Conservation (phyloP, 53 echinoderm and acorn worm species). For the Stichopus horrens region DNA sequence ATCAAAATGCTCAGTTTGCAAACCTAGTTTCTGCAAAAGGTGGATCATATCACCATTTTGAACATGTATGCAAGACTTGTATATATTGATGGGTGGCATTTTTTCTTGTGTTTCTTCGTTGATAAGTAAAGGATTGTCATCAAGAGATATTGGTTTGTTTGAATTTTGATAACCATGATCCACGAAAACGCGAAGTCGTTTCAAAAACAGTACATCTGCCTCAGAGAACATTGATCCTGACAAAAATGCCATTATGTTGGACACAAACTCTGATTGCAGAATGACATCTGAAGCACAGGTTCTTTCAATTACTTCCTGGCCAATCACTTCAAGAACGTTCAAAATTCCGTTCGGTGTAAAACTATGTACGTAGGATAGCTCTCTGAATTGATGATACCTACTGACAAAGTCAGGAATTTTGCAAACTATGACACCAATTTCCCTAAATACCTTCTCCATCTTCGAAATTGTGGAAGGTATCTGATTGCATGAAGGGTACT, state of each 20-base stretch:
- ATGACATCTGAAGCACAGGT: not conserved
- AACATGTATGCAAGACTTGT: not conserved
- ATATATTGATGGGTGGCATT: not conserved
- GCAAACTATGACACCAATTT: slow-evolving; percentile 3
- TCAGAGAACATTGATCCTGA: not conserved
- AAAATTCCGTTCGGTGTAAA: not conserved
- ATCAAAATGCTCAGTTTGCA: not conserved
- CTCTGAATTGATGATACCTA: not conserved
- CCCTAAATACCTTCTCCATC: not conserved
- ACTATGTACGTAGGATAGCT: not conserved
- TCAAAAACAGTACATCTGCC: not conserved
- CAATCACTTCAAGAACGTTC: slow-evolving; percentile 2
- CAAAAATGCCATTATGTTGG: slow-evolving; percentile 6
- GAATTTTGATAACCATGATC: not conserved
- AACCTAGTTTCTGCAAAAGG: not conserved
- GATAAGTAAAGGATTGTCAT: too few species aligned
- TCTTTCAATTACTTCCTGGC: not conserved
- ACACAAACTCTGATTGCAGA: not conserved
- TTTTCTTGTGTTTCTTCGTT: too few species aligned
- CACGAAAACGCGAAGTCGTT: not conserved
- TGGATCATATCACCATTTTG: not conserved
- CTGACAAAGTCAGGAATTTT: not conserved
- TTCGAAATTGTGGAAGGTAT: not conserved
- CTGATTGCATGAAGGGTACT: not conserved
- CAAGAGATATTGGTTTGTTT: too few species aligned